Base-by-base conservation (phyloP, 2,797 vertebrate genomes). In the Cyprinella venusta region DNA sequence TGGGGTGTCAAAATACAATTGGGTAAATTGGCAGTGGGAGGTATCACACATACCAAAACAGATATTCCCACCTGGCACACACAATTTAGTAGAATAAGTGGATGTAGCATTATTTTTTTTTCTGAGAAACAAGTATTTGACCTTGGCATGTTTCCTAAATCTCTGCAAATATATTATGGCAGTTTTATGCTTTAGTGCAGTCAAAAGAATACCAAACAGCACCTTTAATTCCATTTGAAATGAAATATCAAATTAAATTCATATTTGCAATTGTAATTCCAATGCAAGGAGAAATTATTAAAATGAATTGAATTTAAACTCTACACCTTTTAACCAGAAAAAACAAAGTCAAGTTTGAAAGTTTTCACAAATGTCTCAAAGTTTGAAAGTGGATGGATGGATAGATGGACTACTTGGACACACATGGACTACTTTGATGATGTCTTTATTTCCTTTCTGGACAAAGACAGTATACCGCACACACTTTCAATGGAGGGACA, bases 261-360 rank as follows among this genome's bases (percentile, higher is more conserved):
- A 71, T 24, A 71, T 30, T 9, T 48, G n/a, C 7, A 18, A 30
- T 19, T 71, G 6, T 8, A 70, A 45, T 70, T 12, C 8, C 0
- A 70, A 45, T 48, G n/a, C 21, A 6, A 24, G 15, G 38, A 24
- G 8, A 9, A 16, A 26, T 18, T 36, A 48, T 45, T 2, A 8
- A 24, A 45, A 38, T 12, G 0, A 6, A n/a, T 1, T 10, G 0
- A 65, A n/a, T n/a, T n/a, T n/a, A n/a, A n/a, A n/a, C n/a, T n/a
- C n/a, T n/a, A n/a, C n/a, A n/a, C n/a, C n/a, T n/a, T n/a, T n/a
- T n/a, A n/a, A n/a, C n/a, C n/a, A n/a, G n/a, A n/a, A n/a, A n/a
- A n/a, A n/a, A n/a, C n/a, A n/a, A n/a, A n/a, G n/a, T n/a, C n/a
- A n/a, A n/a, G n/a, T n/a, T n/a, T n/a, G n/a, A n/a, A n/a, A n/a